A percentile compares a stretch with the other conserved stretches of the same genome.
Evolutionary conservation across 2,113 vertebrate genomes (phyloP).

Genomic region (Caranx melampygus): DNA sequence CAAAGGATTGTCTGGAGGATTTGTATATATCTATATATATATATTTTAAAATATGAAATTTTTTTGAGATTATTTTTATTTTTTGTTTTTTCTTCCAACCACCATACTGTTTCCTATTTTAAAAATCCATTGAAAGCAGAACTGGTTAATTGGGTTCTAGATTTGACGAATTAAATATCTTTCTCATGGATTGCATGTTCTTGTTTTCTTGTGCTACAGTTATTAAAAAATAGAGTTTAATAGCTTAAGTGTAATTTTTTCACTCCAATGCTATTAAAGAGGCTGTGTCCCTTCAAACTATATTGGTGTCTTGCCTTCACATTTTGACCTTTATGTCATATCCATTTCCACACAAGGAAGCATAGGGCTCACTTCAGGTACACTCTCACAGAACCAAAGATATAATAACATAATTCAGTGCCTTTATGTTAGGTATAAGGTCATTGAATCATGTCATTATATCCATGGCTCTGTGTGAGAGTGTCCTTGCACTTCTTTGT

Average conservation of each 20-base stretch:
- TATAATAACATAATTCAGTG: no score
- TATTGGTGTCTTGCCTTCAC: constrained; percentile 35
- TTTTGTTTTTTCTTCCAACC: constrained; percentile 61
- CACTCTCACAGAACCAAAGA: no score
- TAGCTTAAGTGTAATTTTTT: constrained; percentile 85
- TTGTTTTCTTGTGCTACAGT: constrained; percentile 84
- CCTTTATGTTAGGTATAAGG: no score
- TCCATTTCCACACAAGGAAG: no score
- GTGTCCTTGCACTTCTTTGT: no score
- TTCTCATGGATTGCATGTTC: constrained; percentile 84
- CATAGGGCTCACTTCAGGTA: no score
- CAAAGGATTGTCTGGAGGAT: constrained; percentile 77
- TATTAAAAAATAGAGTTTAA: constrained; percentile 82
- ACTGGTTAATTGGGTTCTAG: constrained; percentile 72
- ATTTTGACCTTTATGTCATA: constrained; percentile 10
- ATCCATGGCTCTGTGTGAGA: no score
- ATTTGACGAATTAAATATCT: constrained; percentile 76
- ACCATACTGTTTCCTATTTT: constrained; percentile 75
- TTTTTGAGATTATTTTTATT: constrained; percentile 74
- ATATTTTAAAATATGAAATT: constrained; percentile 81
- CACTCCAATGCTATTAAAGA: constrained; percentile 86
- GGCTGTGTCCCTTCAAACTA: constrained; percentile 77
- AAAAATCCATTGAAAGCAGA: constrained; percentile 69
- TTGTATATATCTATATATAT: constrained; percentile 73
- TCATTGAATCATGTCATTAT: no score